Conservation (phyloP, 1,140 invertebrate genomes). For the Hypsibius dujardini region DNA sequence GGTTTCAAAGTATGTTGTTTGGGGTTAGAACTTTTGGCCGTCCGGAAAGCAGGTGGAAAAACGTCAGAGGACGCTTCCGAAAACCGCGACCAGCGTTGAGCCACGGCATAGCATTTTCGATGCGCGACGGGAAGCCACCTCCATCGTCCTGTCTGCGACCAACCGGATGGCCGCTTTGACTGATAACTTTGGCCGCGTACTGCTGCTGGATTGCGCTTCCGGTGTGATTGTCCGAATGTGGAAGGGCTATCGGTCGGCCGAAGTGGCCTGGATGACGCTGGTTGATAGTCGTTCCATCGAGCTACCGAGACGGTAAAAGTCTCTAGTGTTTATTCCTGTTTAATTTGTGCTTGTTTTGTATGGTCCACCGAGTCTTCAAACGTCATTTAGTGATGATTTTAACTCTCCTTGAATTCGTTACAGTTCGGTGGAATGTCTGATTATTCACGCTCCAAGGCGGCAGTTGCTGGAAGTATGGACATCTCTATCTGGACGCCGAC, state of each 20-base stretch:
- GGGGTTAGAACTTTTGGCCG: neutral
- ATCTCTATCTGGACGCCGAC: neutral
- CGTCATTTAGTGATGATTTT: neutral
- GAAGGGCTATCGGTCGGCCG: conserved; percentile 46
- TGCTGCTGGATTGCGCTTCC: conserved; percentile 57
- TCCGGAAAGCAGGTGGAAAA: neutral
- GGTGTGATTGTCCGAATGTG: conserved; percentile 66
- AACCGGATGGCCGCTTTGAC: conserved; percentile 56
- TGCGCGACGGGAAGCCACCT: conserved; percentile 49
- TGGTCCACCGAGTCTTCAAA: too few species aligned
- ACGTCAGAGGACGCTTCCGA: neutral
- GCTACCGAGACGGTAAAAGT: neutral
- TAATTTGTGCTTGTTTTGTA: neutral
- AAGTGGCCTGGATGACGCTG: conserved; percentile 17
- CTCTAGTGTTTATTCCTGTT: neutral
- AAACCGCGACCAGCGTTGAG: neutral
- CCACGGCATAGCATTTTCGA: conserved; percentile 61
- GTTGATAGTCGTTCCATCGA: neutral
- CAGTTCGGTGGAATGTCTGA: conserved; percentile 41
- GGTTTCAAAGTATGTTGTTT: too few species aligned
- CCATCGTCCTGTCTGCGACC: conserved; percentile 56
- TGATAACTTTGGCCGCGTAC: conserved; percentile 67
- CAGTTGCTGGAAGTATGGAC: conserved; percentile 55
- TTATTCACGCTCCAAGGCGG: conserved; percentile 65
- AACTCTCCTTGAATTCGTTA: too few species aligned